Evolutionary conservation across 2,797 vertebrate genomes (phyloP), one percentile per base, ranked within the genome.

Genomic region (Crenuchus spilurus): DNA sequence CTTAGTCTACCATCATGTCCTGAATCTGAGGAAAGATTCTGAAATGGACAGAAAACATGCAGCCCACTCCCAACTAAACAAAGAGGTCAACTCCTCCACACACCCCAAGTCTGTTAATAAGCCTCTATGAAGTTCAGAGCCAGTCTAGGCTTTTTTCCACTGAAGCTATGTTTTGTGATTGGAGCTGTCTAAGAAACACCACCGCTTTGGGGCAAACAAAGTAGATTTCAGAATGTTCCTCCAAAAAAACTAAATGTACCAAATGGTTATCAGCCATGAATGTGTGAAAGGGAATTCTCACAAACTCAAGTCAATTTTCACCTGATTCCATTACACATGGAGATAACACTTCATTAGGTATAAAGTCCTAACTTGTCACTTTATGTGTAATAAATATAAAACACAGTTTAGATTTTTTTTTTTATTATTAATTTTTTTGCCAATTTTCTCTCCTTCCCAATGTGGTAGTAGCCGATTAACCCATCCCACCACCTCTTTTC

Each of bases 1-100:
- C 87, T 86, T 86, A 79, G 58, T 78, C 77, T 84, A 72, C 79
- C 83, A 82, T 85, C 69, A 77, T 63, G 77, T 78, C 31, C 62
- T 74, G 73, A 85, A 74, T 81, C 72, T 57, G 20, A 64, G 64
- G 51, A 30, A 51, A 67, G 72, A 16, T 22, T 54, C 22, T 60
- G 66, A 71, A 70, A 35, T 73, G 52, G 67, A 63, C 63, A 68
- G 70, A 76, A 78, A 83, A 85, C 65, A 73, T 55, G 52, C n/a
- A 14, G 67, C 41, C 55, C 31, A 49, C 26, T 61, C 69, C 42
- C 57, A 72, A 41, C 39, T 20, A 70, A 72, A 55, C 52, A 70
- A 76, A 80, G 71, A 80, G 77, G 80, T 51, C 65, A 77, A 39
- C 33, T 73, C 76, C 63, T 37, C 62, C 65, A 79, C 80, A 77